These are phyloP conservation scores for Podilymbus podiceps DNA, from an alignment of 2,113 vertebrate genomes.

Conservation along the genomic window DNA sequence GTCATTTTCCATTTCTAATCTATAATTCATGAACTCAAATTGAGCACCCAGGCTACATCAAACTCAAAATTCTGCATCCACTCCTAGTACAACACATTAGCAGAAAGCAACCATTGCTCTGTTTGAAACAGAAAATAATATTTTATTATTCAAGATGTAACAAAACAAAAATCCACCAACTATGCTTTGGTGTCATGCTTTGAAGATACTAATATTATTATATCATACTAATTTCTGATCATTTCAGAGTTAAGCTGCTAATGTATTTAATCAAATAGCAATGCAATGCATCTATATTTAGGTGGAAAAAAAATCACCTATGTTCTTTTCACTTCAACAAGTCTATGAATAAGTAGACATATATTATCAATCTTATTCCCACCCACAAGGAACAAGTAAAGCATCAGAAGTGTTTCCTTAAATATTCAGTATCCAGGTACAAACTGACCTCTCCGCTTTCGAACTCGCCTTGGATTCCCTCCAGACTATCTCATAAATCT, in stretches of 20 bases:
- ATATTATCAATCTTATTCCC: slow-evolving; percentile 2
- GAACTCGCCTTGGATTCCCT: slow-evolving; percentile 30
- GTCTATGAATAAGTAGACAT: slow-evolving; percentile 30
- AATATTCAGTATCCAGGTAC: slow-evolving; percentile 50
- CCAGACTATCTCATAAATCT: slow-evolving; percentile 61
- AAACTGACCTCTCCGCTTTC: slow-evolving; percentile 30
- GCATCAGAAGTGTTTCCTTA: slow-evolving; percentile 5
- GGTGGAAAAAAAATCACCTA: background rate
- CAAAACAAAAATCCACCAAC: slow-evolving; percentile 32
- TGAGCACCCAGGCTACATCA: slow-evolving; percentile 71
- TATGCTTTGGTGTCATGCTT: slow-evolving; percentile 37
- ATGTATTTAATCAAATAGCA: slow-evolving; percentile 57
- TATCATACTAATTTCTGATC: slow-evolving; percentile 55
- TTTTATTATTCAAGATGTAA: slow-evolving; percentile 61
- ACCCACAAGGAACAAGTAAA: background rate
- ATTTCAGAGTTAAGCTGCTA: slow-evolving; percentile 52
- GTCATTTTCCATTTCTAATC: slow-evolving; percentile 72
- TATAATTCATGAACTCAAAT: slow-evolving; percentile 78
- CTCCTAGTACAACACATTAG: slow-evolving; percentile 46
- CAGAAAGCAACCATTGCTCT: slow-evolving; percentile 18
- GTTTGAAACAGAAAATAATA: slow-evolving; percentile 26
- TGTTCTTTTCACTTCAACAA: slow-evolving; percentile 10
- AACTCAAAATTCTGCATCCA: slow-evolving; percentile 67
- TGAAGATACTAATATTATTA: too few species aligned
- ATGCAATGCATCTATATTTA: slow-evolving; percentile 53